Percentiles rank a stretch among this genome's conserved stretches.
Conservation (phyloP, 1,140 invertebrate species). For the Arctopsyche grandis region DNA sequence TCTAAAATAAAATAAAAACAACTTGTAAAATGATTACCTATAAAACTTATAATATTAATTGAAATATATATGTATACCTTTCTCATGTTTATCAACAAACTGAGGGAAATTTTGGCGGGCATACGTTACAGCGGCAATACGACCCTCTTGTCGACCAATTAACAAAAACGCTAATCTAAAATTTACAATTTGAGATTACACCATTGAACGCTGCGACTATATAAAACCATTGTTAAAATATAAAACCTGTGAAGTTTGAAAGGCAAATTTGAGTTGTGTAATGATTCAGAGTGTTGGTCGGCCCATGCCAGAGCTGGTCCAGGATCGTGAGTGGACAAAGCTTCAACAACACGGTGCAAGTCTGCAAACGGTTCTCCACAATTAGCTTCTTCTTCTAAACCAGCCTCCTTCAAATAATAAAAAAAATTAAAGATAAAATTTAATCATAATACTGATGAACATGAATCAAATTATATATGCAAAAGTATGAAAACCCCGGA, state of each 20-base stretch:
- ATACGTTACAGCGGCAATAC: slow-evolving; percentile 80
- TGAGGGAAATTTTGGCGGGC: slow-evolving; percentile 86
- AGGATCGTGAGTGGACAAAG: slow-evolving; percentile 69
- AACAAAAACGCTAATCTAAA: slow-evolving; percentile 63
- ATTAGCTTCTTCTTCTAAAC: slow-evolving; percentile 57
- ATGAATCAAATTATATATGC: not conserved
- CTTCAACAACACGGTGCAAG: slow-evolving; percentile 61
- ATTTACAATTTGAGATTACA: not conserved
- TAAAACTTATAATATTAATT: not conserved
- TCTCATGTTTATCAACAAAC: slow-evolving; percentile 83
- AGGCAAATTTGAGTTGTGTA: slow-evolving; percentile 64
- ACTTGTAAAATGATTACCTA: slow-evolving; percentile 23
- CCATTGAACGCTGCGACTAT: not conserved
- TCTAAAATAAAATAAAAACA: slow-evolving; percentile 35
- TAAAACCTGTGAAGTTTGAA: slow-evolving; percentile 64
- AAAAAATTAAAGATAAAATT: not conserved
- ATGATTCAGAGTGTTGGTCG: slow-evolving; percentile 70
- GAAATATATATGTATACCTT: slow-evolving; percentile 70
- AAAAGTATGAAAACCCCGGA: too few species aligned
- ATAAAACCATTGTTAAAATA: not conserved
- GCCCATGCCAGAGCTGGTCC: slow-evolving; percentile 85
- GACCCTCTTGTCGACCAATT: slow-evolving; percentile 59
- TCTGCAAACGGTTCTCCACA: slow-evolving; percentile 62
- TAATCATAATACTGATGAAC: not conserved
- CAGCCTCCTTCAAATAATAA: too few species aligned